Conservation (phyloP, 2,113 vertebrate species). For the Istiophorus platypterus region DNA sequence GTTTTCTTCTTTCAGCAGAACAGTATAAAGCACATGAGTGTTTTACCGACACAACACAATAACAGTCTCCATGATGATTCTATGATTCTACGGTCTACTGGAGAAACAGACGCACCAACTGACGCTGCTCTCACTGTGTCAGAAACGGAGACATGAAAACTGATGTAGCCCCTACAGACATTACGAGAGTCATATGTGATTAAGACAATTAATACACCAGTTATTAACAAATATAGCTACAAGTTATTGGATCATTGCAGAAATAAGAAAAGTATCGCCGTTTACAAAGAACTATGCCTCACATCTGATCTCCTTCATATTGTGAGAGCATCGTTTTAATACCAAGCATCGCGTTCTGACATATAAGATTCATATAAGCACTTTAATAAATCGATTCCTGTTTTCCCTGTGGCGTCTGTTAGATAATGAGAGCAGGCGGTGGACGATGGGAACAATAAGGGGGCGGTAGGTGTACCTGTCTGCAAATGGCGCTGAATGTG, state of each 20-base stretch:
- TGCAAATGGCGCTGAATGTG: constrained; percentile 85
- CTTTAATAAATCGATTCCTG: neutral
- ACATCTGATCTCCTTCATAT: neutral
- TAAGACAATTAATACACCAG: neutral
- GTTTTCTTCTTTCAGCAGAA: neutral
- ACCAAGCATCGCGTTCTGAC: neutral
- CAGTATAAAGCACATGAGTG: neutral
- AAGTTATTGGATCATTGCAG: neutral
- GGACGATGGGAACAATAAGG: constrained; percentile 42
- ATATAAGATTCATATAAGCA: neutral
- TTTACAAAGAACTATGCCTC: constrained; percentile 3
- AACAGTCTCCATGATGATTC: neutral
- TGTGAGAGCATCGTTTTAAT: neutral
- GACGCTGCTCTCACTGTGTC: neutral
- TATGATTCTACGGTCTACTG: neutral
- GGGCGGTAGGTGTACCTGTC: constrained; percentile 69
- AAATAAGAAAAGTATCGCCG: constrained; percentile 1
- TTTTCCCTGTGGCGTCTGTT: neutral
- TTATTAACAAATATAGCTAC: neutral
- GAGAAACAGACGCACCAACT: neutral
- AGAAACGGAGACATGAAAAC: neutral
- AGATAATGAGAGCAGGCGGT: neutral
- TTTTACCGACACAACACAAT: neutral
- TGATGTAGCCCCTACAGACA: neutral
- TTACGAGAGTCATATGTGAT: neutral